phyloP scores from a whole-genome alignment of 2,888 invertebrate genomes.

The Linnaemya vulpina region DNA sequence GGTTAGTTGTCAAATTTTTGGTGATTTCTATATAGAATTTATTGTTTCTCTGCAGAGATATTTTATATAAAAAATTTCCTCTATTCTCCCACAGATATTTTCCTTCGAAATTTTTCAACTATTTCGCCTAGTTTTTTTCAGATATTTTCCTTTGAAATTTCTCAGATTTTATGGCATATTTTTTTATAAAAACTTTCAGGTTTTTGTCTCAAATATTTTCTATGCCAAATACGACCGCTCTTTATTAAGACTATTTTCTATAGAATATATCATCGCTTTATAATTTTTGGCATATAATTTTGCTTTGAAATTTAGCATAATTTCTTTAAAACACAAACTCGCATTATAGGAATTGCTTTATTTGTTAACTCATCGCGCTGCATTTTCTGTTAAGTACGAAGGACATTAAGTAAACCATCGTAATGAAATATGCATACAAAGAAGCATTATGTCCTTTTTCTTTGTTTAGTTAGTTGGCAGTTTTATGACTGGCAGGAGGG shows the following conservation, averaged over 20 bases:
- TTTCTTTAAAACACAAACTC: neutral
- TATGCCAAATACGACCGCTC: no score
- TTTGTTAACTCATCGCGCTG: conserved; percentile 10
- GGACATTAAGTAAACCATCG: conserved; percentile 27
- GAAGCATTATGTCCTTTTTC: conserved; percentile 41
- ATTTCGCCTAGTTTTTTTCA: no score
- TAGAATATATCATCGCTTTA: neutral
- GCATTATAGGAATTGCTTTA: neutral
- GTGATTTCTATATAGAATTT: no score
- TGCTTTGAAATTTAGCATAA: neutral
- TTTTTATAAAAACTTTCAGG: no score
- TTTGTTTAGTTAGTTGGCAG: conserved; percentile 3
- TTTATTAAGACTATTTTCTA: neutral
- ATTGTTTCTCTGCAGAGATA: no score
- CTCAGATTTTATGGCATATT: no score
- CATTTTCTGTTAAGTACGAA: conserved; percentile 9
- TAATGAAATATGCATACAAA: conserved; percentile 37
- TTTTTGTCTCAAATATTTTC: neutral
- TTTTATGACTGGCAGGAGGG: neutral
- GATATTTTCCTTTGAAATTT: no score
- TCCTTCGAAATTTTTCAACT: no score
- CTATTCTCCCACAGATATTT: no score
- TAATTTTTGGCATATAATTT: neutral
- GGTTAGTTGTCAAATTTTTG: no score
- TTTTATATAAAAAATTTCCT: no score